Percentiles rank a stretch among this genome's conserved stretches.
These are phyloP conservation scores for Muscicapa comitata DNA, from an alignment of 2,797 vertebrate species.

Conservation along the genomic window DNA sequence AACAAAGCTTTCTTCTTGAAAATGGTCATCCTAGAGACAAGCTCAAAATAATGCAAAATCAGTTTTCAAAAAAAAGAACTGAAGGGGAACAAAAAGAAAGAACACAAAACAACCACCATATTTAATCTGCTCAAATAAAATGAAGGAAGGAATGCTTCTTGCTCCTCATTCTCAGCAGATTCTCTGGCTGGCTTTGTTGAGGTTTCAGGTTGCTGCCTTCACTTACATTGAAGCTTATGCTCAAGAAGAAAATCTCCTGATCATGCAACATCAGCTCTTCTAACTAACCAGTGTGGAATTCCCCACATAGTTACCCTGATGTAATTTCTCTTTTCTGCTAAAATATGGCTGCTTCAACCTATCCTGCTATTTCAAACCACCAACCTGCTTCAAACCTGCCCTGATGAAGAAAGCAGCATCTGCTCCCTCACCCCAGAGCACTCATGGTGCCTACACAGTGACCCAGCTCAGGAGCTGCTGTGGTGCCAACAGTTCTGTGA, in stretches of 20 bases:
- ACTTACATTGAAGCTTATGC: not conserved
- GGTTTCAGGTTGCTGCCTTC: not conserved
- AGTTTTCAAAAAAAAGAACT: not conserved
- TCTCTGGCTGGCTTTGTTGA: not conserved
- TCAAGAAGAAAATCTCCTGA: not conserved
- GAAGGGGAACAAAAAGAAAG: not conserved
- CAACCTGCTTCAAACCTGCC: not conserved
- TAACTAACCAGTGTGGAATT: not conserved
- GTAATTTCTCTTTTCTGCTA: not conserved
- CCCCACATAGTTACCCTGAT: not conserved
- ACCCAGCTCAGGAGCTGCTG: not conserved
- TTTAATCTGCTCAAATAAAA: not conserved
- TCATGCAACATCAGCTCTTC: not conserved
- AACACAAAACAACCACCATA: not conserved
- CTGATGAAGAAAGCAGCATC: not conserved
- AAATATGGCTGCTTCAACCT: not conserved
- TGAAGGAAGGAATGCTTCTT: not conserved
- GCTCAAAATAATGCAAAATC: not conserved
- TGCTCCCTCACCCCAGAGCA: not conserved
- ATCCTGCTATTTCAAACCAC: not conserved
- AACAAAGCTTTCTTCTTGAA: not conserved
- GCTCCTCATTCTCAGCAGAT: not conserved
- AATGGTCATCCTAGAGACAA: not conserved
- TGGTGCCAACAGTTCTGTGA: not conserved
- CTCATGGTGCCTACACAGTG: fast-evolving